Evolutionary conservation across 1,140 invertebrate species (phyloP).

Genomic region (Andricus grossulariae): DNA sequence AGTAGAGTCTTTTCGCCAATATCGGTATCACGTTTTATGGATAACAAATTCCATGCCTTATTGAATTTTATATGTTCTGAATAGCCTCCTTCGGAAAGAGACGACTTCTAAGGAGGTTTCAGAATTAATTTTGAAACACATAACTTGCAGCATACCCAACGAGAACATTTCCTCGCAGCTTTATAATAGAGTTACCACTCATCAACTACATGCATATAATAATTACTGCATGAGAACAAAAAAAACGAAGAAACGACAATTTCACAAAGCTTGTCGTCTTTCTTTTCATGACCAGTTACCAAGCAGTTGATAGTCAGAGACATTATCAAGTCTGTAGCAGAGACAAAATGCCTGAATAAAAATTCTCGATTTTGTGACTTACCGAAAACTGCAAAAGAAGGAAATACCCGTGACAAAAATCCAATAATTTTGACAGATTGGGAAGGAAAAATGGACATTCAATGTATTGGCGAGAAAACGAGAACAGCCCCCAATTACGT

Average conservation of each 20-base stretch:
- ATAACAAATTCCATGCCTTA: conserved; percentile 12
- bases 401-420: neutral
- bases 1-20: too few species aligned
- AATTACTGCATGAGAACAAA: conserved; percentile 46
- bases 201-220: conserved; percentile 54
- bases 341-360: conserved; percentile 39
- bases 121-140: conserved; percentile 62
- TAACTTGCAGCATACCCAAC: conserved; percentile 57
- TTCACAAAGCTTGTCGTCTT: conserved; percentile 39
- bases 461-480: neutral
- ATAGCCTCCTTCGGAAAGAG: conserved; percentile 32
- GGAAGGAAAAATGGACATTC: conserved; percentile 33
- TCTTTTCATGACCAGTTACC: conserved; percentile 41
- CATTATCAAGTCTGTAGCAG: conserved; percentile 42
- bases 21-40: conserved; percentile 39
- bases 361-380: conserved; percentile 1
- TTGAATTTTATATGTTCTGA: conserved; percentile 36
- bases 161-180: conserved; percentile 50
- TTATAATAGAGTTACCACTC: conserved; percentile 42
- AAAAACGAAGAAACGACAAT: conserved; percentile 40
- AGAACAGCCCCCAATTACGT: neutral
- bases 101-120: conserved; percentile 56
- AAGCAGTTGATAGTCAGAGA: conserved; percentile 44
- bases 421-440: neutral
- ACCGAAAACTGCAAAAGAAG: neutral